Base-by-base conservation (phyloP, 2,888 invertebrate species). In the Melieria picta region DNA sequence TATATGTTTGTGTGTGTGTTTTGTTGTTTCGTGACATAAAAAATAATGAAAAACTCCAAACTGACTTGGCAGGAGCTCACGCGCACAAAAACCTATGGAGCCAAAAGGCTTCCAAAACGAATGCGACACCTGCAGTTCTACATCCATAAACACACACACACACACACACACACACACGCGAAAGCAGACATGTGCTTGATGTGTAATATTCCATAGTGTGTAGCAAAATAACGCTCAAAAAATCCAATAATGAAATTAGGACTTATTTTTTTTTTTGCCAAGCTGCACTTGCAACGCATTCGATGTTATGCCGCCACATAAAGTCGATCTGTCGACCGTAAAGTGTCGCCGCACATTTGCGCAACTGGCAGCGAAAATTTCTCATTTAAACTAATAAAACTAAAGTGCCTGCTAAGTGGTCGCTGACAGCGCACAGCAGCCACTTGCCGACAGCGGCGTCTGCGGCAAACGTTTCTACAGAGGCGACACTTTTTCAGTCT, bases 41-140 rank as follows among this genome's bases (percentile, higher is more conserved):
- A 75, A 74, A 72, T 72, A 74, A 74, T 69, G 72, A 72, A 74
- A 76, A 76, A 76, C 70, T 76, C 73, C 73, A 71, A 71, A 70
- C 72, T 64, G 70, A 70, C 30, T 30, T 30, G 30, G 30, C 30
- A 30, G 30, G 30, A 30, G 30, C 30, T 30, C 30, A 30, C 30
- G 3, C 30, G 30, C 30, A 30, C 30, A 30, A 30, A 30, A 30
- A 3, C 30, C 30, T 30, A 30, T 65, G 68, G 72, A 70, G 61
- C 70, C 70, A 75, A 74, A 74, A 74, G 58, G 11, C 45, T 55
- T n/a, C 42, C 55, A 47, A 56, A 57, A 42, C 63, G 56, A n/a
- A 48, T 58, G 58, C 9, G 52, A 2, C 30, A 30, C 30, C 30
- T 30, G 30, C 30, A 30, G 2, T 30, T 30, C 30, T 2, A 30